Conservation (phyloP, 2,888 invertebrate genomes). For the Drosophila monieri region DNA sequence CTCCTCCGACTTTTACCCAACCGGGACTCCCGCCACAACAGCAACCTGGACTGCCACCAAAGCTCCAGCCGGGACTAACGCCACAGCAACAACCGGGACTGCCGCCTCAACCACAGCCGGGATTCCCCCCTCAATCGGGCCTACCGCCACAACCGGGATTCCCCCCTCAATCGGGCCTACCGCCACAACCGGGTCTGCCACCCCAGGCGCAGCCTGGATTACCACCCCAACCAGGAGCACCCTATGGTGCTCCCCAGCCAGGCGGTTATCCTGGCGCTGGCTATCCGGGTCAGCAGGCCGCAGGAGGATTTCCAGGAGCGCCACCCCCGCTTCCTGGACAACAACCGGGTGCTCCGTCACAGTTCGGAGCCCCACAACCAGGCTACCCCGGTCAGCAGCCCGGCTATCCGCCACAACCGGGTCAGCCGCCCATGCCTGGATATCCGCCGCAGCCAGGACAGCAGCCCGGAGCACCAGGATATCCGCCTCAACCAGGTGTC, state of each 20-base stretch:
- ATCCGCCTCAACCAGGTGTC: slow-evolving; percentile 62
- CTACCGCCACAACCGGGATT: slow-evolving; percentile 31
- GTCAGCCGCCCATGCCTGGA: slow-evolving; percentile 46
- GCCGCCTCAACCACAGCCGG: slow-evolving; percentile 5
- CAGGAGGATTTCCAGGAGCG: slow-evolving; percentile 29
- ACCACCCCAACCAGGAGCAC: slow-evolving; percentile 38
- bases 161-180: slow-evolving; percentile 20
- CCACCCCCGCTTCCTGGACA: slow-evolving; percentile 33
- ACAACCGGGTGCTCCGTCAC: slow-evolving; percentile 43
- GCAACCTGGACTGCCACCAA: no score
- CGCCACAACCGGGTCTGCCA: slow-evolving; percentile 32
- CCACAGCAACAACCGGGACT: slow-evolving; percentile 19
- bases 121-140: slow-evolving; percentile 33
- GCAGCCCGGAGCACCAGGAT: slow-evolving; percentile 52
- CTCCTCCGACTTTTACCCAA: slow-evolving; percentile 11
- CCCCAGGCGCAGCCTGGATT: slow-evolving; percentile 26
- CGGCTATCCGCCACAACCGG: slow-evolving; percentile 42
- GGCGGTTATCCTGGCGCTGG: slow-evolving; percentile 42
- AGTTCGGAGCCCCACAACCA: slow-evolving; percentile 48
- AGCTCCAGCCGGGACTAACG: neutral
- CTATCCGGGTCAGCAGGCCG: slow-evolving; percentile 37
- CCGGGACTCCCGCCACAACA: slow-evolving; percentile 5
- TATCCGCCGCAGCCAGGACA: slow-evolving; percentile 72
- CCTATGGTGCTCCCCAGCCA: slow-evolving; percentile 52
- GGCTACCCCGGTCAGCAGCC: slow-evolving; percentile 54